These are phyloP conservation scores for Porites lutea DNA, from an alignment of 64 coral and sea anemone species.

Conservation along the genomic window DNA sequence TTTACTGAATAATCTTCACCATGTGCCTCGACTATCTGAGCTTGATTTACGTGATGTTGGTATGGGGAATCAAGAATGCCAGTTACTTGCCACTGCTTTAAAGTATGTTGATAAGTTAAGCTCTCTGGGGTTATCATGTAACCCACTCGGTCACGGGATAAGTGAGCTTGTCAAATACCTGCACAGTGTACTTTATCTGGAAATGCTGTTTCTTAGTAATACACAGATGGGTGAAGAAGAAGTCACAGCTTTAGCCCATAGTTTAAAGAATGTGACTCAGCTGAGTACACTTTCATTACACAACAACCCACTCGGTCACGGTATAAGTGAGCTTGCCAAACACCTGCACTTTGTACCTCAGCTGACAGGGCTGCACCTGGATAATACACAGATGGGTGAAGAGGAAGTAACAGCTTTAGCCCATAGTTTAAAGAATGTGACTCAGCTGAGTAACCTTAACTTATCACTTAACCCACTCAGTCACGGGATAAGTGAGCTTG, in stretches of 20 bases:
- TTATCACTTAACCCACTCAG: neutral
- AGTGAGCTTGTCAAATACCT: too few species aligned
- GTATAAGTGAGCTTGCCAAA: neutral
- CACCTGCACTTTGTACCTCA: neutral
- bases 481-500: neutral
- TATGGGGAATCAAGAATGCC: neutral
- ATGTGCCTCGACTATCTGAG: neutral
- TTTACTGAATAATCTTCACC: constrained; percentile 6
- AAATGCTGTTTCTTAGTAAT: too few species aligned
- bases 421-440: neutral
- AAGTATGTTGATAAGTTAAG: too few species aligned
- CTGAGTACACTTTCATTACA: neutral
- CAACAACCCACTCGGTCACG: neutral
- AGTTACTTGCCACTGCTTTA: neutral
- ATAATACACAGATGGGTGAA: neutral
- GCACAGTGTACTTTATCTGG: neutral
- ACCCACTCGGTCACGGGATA: too few species aligned
- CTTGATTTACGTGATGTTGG: neutral
- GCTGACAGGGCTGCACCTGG: neutral
- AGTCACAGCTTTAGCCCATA: too few species aligned
- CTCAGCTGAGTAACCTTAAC: neutral
- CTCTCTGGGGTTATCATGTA: too few species aligned
- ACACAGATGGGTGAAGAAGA: too few species aligned
- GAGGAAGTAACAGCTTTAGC: neutral
- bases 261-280: neutral